Conservation (phyloP, 2,888 invertebrate species). For the Drosophila prostipennis region DNA sequence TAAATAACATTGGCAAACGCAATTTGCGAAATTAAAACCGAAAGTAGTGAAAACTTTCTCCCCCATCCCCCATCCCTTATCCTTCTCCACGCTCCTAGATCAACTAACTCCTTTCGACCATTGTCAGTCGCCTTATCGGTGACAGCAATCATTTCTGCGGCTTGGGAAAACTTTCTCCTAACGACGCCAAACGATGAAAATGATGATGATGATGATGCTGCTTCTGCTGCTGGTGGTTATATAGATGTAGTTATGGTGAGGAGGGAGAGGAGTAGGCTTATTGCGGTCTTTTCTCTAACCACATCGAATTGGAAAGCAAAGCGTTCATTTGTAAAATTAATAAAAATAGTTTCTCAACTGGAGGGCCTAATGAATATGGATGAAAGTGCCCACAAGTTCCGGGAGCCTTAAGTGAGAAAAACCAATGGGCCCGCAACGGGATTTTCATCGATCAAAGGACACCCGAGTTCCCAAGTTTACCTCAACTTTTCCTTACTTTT, state of each 20-base stretch:
- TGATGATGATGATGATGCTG: conserved; percentile 34
- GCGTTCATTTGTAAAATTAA: conserved; percentile 58
- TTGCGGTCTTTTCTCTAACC: conserved; percentile 2
- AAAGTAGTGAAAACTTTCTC: conserved; percentile 51
- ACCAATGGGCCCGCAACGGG: background rate
- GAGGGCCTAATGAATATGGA: conserved; percentile 35
- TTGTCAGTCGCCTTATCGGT: conserved; percentile 52
- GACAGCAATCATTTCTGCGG: conserved; percentile 57
- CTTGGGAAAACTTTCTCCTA: conserved; percentile 51
- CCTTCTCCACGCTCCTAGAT: background rate
- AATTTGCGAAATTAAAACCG: conserved; percentile 72
- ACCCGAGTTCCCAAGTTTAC: conserved; percentile 1
- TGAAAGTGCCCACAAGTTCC: conserved; percentile 24
- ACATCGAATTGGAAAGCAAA: conserved; percentile 39
- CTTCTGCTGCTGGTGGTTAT: conserved; percentile 24
- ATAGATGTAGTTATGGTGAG: background rate
- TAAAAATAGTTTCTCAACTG: conserved; percentile 38
- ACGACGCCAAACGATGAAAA: conserved; percentile 30
- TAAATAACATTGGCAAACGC: conserved; percentile 59
- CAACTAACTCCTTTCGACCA: conserved; percentile 10
- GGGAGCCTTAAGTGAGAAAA: conserved; percentile 9
- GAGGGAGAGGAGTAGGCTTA: background rate
- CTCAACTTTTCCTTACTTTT: conserved; percentile 1
- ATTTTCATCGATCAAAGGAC: background rate
- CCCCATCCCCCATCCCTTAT: background rate